These are phyloP conservation scores for Poeciliopsis gracilis DNA, from an alignment of 2,797 vertebrate genomes.

Conservation along the genomic window DNA sequence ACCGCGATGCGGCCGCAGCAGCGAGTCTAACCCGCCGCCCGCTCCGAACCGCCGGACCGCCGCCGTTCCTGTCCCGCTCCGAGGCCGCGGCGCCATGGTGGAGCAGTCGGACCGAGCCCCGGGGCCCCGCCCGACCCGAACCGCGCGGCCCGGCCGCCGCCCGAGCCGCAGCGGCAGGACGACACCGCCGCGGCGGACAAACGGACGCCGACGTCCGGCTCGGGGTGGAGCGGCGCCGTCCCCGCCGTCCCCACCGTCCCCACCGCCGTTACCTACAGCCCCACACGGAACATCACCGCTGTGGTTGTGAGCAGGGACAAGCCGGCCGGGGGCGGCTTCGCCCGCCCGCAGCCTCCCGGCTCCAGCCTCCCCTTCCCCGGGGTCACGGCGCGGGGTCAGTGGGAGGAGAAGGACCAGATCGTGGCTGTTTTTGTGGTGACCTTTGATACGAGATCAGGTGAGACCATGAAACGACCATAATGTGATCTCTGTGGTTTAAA, in stretches of 20 bases:
- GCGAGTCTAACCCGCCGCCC: constrained; percentile 24
- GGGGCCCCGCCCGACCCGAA: constrained; percentile 77
- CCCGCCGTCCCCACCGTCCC: constrained; percentile 11
- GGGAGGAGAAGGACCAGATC: constrained; percentile 94
- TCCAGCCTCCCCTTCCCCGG: constrained; percentile 66
- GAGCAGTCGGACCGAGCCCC: constrained; percentile 93
- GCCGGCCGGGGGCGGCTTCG: constrained; percentile 58
- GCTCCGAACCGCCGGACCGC: constrained; percentile 4
- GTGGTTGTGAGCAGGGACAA: constrained; percentile 64
- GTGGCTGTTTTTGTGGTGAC: constrained; percentile 95
- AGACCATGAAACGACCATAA: constrained; percentile 36
- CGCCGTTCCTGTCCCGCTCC: constrained; percentile 11
- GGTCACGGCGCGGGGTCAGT: constrained; percentile 73
- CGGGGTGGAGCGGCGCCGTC: constrained; percentile 29
- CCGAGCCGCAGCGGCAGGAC: constrained; percentile 37
- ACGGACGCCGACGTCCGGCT: constrained; percentile 45
- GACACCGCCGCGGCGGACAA: constrained; percentile 54
- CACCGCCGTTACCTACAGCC: constrained; percentile 43
- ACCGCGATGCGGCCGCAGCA: constrained; percentile 54
- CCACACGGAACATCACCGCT: constrained; percentile 59
- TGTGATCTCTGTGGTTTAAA: not conserved
- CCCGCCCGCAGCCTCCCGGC: constrained; percentile 56
- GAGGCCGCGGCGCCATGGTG: constrained; percentile 77
- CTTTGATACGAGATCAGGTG: constrained; percentile 95
- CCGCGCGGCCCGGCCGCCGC: constrained; percentile 68